Evolutionary conservation across 1,140 invertebrate genomes (phyloP).

Genomic region (Adelges cooleyi): DNA sequence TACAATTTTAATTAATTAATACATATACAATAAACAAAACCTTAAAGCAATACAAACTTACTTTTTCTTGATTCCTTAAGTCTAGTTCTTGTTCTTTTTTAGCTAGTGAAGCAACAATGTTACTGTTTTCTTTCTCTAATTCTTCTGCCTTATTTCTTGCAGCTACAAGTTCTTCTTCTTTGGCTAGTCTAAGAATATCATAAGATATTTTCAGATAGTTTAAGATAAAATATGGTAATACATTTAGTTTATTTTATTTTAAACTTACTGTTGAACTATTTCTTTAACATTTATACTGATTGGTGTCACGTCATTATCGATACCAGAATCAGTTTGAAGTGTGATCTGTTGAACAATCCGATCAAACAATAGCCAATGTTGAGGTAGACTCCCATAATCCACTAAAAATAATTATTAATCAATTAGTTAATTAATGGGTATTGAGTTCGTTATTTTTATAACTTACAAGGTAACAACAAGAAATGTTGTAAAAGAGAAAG

Average conservation of each 20-base stretch:
- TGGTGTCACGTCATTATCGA: conserved; percentile 71
- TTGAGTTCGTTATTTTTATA: background rate
- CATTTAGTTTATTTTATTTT: background rate
- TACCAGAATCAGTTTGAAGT: conserved; percentile 61
- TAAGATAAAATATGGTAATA: no score
- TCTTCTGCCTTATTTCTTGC: conserved; percentile 77
- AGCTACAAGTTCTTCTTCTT: conserved; percentile 83
- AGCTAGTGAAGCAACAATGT: conserved; percentile 68
- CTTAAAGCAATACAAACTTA: conserved; percentile 34
- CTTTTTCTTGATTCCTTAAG: conserved; percentile 74
- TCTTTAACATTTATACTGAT: conserved; percentile 84
- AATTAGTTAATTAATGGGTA: background rate
- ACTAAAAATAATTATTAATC: conserved; percentile 39
- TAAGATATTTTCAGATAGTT: background rate
- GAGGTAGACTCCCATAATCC: conserved; percentile 68
- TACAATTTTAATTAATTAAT: background rate
- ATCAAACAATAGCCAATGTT: conserved; percentile 90
- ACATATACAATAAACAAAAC: background rate
- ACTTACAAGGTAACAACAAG: conserved; percentile 78
- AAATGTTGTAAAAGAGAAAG: conserved; percentile 85
- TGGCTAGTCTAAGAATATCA: conserved; percentile 51
- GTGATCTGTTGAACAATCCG: conserved; percentile 91
- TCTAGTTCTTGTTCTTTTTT: conserved; percentile 91
- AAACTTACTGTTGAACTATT: conserved; percentile 63
- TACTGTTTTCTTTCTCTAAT: conserved; percentile 76